Evolutionary conservation across 2,113 vertebrate genomes (phyloP), one percentile per base, ranked within the genome.

Genomic region (Progne subis): DNA sequence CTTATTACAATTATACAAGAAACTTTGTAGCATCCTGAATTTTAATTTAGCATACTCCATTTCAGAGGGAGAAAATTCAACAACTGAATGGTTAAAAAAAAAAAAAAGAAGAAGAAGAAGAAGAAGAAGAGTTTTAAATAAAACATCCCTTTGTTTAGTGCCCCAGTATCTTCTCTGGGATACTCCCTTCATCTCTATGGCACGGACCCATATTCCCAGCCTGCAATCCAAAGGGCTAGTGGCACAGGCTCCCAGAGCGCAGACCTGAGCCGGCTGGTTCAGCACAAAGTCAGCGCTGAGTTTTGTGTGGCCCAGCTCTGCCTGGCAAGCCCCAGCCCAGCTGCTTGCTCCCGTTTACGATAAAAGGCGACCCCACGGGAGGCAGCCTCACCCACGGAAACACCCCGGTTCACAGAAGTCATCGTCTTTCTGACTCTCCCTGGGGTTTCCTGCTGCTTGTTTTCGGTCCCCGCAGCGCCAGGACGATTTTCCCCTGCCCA

Each of bases 391-490:
- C 49, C 24, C 13, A 1, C 24, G 14, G 86, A 88, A 92, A 88
- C 47, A 49, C 57, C 25, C 0, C 4, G 28, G 18, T 80, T 96
- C 94, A 69, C 82, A 93, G 84, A 94, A 95, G 43, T 67, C 53
- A 17, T 5, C 2, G 0, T 11, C 68, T 86, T 67, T 78, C 65
- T 59, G 74, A 56, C 24, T 85, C 24, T 29, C 8, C 9, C 4
- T 60, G 52, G 70, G 78, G 34, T 85, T 95, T 95, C 61, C 59
- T 95, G 72, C 50, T 39, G 18, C 85, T 92, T 83, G 76, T 60
- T 90, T 76, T 52, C 67, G 92, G 50, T 76, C 59, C 53, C 59
- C 0, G 0, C 6, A 0, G 28, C 13, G 32, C 63, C 74, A 47
- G 75, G 83, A 80, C 1, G 0, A 82, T 65, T 57, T 95, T 93